Percentiles rank a stretch among this genome's conserved stretches.
These are phyloP conservation scores for Pogoniulus pusillus DNA, from an alignment of 2,797 vertebrate genomes.

Conservation along the genomic window DNA sequence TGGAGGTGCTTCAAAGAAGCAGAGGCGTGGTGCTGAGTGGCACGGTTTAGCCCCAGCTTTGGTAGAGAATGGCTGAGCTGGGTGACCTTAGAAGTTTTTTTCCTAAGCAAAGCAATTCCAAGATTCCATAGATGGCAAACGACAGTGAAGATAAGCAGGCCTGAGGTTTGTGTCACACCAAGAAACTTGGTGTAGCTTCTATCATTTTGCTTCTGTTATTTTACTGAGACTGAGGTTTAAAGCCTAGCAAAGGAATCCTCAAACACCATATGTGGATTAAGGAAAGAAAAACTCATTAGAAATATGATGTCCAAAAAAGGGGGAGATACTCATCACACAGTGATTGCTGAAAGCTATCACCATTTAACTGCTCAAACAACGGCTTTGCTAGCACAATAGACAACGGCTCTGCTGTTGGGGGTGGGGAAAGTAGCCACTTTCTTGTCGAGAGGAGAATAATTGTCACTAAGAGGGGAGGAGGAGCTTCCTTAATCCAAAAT, in stretches of 20 bases:
- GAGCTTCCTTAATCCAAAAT: constrained; percentile 26
- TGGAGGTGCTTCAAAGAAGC: too few species aligned
- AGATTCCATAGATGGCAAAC: background rate
- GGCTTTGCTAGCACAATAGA: background rate
- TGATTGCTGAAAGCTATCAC: constrained; percentile 18
- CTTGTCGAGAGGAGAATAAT: background rate
- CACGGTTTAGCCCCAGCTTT: too few species aligned
- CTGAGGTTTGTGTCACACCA: background rate
- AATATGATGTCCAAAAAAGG: background rate
- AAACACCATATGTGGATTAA: background rate
- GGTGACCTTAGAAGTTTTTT: too few species aligned
- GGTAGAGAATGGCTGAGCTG: too few species aligned
- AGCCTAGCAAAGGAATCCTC: background rate
- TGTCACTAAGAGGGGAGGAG: constrained; percentile 8
- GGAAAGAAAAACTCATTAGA: background rate
- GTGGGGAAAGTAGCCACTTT: background rate
- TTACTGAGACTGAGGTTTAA: background rate
- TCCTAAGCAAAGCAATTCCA: too few species aligned
- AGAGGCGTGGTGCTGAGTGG: too few species aligned
- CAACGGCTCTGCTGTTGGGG: background rate
- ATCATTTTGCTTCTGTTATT: too few species aligned
- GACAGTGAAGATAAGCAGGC: background rate
- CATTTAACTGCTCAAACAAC: background rate
- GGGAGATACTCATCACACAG: background rate
- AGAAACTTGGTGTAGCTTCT: background rate